Percentiles rank a stretch among this genome's conserved stretches.
Conservation (phyloP, 2,113 vertebrate species). For the Tenrec ecaudatus region DNA sequence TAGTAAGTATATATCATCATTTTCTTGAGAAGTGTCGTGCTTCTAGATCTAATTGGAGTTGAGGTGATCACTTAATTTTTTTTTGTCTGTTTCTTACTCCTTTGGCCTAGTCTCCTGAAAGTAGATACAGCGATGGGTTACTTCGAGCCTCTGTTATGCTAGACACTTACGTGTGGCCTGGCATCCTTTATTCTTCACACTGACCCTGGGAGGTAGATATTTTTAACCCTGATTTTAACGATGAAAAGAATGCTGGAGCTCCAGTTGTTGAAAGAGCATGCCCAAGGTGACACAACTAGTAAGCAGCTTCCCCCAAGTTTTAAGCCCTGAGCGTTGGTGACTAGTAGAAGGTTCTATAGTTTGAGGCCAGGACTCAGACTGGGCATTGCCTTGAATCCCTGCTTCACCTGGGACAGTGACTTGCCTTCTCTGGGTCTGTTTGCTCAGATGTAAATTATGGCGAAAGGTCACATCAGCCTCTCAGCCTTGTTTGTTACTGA, state of each 20-base stretch:
- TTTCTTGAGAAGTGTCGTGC: conserved; percentile 66
- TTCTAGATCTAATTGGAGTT: not conserved
- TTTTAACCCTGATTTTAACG: conserved; percentile 44
- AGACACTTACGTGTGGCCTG: not conserved
- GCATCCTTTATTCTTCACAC: conserved; percentile 1
- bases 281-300: not conserved
- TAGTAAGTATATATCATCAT: conserved; percentile 37
- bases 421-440: not conserved
- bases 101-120: conserved; percentile 8
- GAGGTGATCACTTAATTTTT: not conserved
- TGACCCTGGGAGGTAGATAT: not conserved
- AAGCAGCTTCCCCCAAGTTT: not conserved
- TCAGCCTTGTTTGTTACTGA: not conserved
- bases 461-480: not conserved
- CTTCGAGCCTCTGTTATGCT: conserved; percentile 5
- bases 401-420: not conserved
- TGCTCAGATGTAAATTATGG: conserved; percentile 7
- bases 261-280: not conserved
- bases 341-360: not conserved
- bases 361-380: not conserved
- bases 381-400: not conserved
- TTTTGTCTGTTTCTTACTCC: conserved; percentile 3
- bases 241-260: not conserved
- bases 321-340: not conserved
- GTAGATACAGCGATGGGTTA: conserved; percentile 6